Evolutionary conservation across 1,140 invertebrate genomes (phyloP).

Genomic region (Drosophila jambulina): DNA sequence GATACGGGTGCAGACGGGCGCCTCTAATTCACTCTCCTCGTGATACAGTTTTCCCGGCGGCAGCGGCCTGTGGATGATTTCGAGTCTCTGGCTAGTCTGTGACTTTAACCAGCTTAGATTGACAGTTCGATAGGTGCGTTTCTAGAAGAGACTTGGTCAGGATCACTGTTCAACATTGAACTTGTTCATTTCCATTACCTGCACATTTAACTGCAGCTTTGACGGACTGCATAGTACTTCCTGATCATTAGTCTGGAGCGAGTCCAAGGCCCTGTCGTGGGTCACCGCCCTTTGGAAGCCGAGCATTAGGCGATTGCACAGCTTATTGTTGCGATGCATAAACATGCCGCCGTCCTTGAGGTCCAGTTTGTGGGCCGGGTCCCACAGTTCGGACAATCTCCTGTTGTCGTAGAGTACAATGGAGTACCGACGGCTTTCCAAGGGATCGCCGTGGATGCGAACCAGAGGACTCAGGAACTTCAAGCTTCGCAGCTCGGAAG

Average conservation of each 20-base stretch:
- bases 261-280: slow-evolving; percentile 66
- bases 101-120: slow-evolving; percentile 60
- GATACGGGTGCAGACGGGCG: slow-evolving; percentile 66
- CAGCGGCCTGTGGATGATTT: slow-evolving; percentile 62
- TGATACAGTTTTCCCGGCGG: slow-evolving; percentile 11
- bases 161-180: not conserved
- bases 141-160: slow-evolving; percentile 15
- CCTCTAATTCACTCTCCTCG: slow-evolving; percentile 67
- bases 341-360: slow-evolving; percentile 67
- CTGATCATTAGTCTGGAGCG: slow-evolving; percentile 72
- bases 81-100: slow-evolving; percentile 61
- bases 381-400: slow-evolving; percentile 62
- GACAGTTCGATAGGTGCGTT: slow-evolving; percentile 52
- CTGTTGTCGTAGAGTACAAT: slow-evolving; percentile 74
- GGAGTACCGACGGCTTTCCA: slow-evolving; percentile 60
- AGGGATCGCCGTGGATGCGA: slow-evolving; percentile 53
- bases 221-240: slow-evolving; percentile 74
- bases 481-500: slow-evolving; percentile 59
- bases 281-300: slow-evolving; percentile 44
- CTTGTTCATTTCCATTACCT: not conserved
- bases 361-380: slow-evolving; percentile 42
- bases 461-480: slow-evolving; percentile 59
- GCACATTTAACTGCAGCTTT: slow-evolving; percentile 53
- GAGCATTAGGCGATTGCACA: slow-evolving; percentile 67
- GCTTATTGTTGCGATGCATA: slow-evolving; percentile 73